Evolutionary conservation across 2,888 invertebrate species (phyloP).

Genomic region (Muschampia plurimacula): DNA sequence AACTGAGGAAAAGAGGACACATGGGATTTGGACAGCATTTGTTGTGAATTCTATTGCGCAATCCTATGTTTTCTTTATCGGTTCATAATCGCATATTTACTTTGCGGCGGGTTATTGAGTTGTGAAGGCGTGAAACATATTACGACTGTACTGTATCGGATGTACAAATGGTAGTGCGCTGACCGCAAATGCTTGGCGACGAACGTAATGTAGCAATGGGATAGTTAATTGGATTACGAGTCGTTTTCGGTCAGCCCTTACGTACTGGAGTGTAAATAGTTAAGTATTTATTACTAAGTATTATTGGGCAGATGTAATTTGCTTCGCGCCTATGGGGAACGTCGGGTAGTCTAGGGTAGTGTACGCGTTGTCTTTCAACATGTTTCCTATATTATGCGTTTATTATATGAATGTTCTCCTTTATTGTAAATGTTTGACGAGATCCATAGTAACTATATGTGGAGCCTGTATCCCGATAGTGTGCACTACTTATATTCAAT

Average conservation of each 20-base stretch:
- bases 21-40: not conserved
- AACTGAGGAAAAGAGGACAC: not conserved
- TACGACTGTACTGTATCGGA: constrained; percentile 61
- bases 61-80: not conserved
- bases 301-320: constrained; percentile 65
- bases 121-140: constrained; percentile 75
- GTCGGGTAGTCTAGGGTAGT: constrained; percentile 39
- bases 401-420: constrained; percentile 81
- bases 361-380: constrained; percentile 64
- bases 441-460: constrained; percentile 66
- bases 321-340: constrained; percentile 72
- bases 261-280: constrained; percentile 70
- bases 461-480: constrained; percentile 74
- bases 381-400: constrained; percentile 84
- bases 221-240: constrained; percentile 45
- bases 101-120: constrained; percentile 10
- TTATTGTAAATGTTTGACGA: constrained; percentile 82
- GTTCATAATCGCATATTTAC: not conserved
- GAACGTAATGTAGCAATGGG: constrained; percentile 31
- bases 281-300: constrained; percentile 79
- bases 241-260: constrained; percentile 47
- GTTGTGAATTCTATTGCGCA: not conserved
- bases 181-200: constrained; percentile 25
- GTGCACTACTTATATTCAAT: constrained; percentile 81
- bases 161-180: constrained; percentile 45